phyloP scores from a whole-genome alignment of 2,888 invertebrate genomes.

The Seira musarum region DNA sequence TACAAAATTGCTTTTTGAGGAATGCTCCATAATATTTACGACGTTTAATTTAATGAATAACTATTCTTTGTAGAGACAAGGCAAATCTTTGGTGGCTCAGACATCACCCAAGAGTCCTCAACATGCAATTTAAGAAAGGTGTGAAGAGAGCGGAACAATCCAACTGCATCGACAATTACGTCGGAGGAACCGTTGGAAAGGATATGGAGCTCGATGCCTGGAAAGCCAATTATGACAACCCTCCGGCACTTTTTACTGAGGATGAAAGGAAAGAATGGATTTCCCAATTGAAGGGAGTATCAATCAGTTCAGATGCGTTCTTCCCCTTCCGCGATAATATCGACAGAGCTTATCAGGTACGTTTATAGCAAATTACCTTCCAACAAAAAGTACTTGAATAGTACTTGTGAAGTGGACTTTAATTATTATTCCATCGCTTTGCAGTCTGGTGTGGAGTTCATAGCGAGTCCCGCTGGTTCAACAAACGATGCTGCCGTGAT shows the following conservation, averaged over 20 bases:
- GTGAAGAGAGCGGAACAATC: slow-evolving; percentile 93
- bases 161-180: slow-evolving; percentile 96
- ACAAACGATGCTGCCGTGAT: slow-evolving; percentile 93
- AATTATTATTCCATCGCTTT: slow-evolving; percentile 11
- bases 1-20: not conserved
- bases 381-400: not conserved
- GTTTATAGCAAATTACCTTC: slow-evolving; percentile 63
- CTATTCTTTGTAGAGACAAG: slow-evolving; percentile 79
- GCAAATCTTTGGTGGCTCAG: slow-evolving; percentile 93
- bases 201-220: slow-evolving; percentile 87
- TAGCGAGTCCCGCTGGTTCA: slow-evolving; percentile 95
- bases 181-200: slow-evolving; percentile 91
- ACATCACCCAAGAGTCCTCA: slow-evolving; percentile 88
- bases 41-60: slow-evolving; percentile 1
- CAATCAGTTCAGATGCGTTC: slow-evolving; percentile 96
- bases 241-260: slow-evolving; percentile 82
- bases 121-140: slow-evolving; percentile 88
- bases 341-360: slow-evolving; percentile 91
- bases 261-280: slow-evolving; percentile 81
- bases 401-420: not conserved
- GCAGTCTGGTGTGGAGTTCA: slow-evolving; percentile 94
- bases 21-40: not conserved
- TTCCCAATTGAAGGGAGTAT: slow-evolving; percentile 81
- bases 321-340: slow-evolving; percentile 99
- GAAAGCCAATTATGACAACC: slow-evolving; percentile 81